Base-by-base conservation (phyloP, 2,113 vertebrate species). In the Grus americana region DNA sequence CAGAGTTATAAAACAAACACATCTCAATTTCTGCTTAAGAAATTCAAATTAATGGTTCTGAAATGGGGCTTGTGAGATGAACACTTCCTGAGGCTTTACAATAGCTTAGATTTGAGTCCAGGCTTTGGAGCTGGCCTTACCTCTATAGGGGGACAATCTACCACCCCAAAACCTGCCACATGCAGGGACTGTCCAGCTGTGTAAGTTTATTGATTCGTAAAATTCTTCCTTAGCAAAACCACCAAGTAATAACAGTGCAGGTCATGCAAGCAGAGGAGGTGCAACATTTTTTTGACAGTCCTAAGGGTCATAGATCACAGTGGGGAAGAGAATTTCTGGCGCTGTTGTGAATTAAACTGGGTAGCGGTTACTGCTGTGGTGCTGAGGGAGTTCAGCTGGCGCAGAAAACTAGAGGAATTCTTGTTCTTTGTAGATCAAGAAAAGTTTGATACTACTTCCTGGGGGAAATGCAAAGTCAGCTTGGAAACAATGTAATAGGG, bases 251-350 rank as follows among this genome's bases (percentile, higher is more conserved):
- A 90, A 59, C 75, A 9, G 16, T 10, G 38, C 82, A 78, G 81
- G n/a, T 58, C 15, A 2, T 26, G 49, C 46, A 12, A 80, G 79
- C 79, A 80, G 63, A 76, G 59, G 55, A 94, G 59, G 55, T 26
- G 34, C 44, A 85, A 36, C 12, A 24, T 50, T 63, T 75, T 72
- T 66, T 61, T 79, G 78, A 58, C 70, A 83, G 71, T 75, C 62
- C 59, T 50, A 23, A 82, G 82, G 82, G 74, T 83, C 63, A 50
- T 4, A 82, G 87, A 80, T 90, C 63, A 62, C 63, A 63, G 58
- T 6, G n/a, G 52, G 62, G 54, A 86, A 42, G 72, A 72, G 79
- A 70, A 73, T 81, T 94, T 76, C 79, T 94, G 80, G 89, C 75
- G 57, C 80, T 66, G 24, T 0, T 79, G 63, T 32, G 75, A 91